These are phyloP conservation scores for Anguilla rostrata DNA, from an alignment of 2,113 vertebrate genomes.

Conservation along the genomic window DNA sequence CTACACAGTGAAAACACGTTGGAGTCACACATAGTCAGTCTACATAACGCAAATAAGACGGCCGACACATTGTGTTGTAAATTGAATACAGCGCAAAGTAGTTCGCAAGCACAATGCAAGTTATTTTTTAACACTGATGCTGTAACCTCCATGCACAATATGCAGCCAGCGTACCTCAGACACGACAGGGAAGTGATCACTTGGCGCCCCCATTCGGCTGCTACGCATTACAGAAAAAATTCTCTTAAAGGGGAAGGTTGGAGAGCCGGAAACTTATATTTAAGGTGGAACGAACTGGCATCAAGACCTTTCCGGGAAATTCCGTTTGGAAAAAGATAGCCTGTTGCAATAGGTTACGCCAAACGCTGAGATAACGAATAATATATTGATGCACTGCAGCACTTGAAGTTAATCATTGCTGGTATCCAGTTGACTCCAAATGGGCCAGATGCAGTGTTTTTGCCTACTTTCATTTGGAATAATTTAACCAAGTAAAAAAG, in stretches of 20 bases:
- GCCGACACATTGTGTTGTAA: neutral
- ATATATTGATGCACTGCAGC: neutral
- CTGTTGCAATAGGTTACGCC: neutral
- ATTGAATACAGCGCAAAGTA: neutral
- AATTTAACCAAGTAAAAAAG: neutral
- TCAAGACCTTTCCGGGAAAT: neutral
- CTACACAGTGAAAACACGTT: neutral
- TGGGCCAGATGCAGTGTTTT: no score
- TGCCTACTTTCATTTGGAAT: neutral
- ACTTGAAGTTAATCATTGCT: no score
- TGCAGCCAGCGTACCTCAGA: neutral
- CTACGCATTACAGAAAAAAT: neutral
- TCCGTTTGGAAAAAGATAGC: neutral
- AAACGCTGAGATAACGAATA: neutral
- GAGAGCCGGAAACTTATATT: conserved; percentile 15
- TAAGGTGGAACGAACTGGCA: conserved; percentile 27
- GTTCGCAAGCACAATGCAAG: neutral
- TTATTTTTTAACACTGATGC: neutral
- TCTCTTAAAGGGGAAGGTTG: conserved; percentile 31
- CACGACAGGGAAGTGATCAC: neutral
- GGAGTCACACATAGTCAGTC: neutral
- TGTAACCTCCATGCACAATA: neutral
- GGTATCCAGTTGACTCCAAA: no score
- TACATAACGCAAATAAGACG: no score
- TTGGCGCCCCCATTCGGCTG: conserved; percentile 26